Percentiles rank a stretch among this genome's conserved stretches.
These are phyloP conservation scores for Drosophila neocordata DNA, from an alignment of 1,140 invertebrate species.

Conservation along the genomic window DNA sequence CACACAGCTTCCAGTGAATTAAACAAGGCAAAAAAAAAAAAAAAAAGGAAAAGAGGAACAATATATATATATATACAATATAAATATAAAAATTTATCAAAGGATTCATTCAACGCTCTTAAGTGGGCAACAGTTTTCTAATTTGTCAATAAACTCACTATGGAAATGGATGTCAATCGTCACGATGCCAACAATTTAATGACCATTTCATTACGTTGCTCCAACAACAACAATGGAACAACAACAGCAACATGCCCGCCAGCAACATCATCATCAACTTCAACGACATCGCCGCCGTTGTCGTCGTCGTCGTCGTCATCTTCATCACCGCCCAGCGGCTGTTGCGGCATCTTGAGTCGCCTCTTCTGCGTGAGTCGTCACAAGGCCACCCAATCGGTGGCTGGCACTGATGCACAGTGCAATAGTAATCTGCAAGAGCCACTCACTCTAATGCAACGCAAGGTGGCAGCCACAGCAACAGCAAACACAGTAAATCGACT, in stretches of 20 bases:
- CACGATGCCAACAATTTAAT: conserved; percentile 68
- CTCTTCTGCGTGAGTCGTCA: conserved; percentile 67
- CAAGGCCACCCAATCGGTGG: conserved; percentile 68
- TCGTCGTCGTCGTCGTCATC: too few species aligned
- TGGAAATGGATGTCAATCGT: conserved; percentile 77
- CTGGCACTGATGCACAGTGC: conserved; percentile 48
- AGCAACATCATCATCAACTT: conserved; percentile 16
- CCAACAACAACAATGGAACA: conserved; percentile 56
- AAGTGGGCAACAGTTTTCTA: conserved; percentile 67
- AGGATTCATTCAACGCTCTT: conserved; percentile 35
- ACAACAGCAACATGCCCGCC: conserved; percentile 18
- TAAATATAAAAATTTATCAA: conserved; percentile 27
- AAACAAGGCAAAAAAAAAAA: conserved; percentile 10
- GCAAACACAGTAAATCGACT: conserved; percentile 27
- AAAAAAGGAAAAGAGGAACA: neutral
- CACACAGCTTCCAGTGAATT: conserved; percentile 3
- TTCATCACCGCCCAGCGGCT: conserved; percentile 51
- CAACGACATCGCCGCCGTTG: conserved; percentile 29
- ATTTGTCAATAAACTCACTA: conserved; percentile 32
- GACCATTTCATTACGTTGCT: conserved; percentile 80
- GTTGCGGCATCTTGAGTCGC: conserved; percentile 76
- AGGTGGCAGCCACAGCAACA: conserved; percentile 17
- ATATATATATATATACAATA: conserved; percentile 15
- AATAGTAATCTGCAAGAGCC: conserved; percentile 47
- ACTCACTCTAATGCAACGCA: conserved; percentile 44